These are phyloP conservation scores for Piaya cayana DNA, from an alignment of 2,113 vertebrate species.

Conservation along the genomic window DNA sequence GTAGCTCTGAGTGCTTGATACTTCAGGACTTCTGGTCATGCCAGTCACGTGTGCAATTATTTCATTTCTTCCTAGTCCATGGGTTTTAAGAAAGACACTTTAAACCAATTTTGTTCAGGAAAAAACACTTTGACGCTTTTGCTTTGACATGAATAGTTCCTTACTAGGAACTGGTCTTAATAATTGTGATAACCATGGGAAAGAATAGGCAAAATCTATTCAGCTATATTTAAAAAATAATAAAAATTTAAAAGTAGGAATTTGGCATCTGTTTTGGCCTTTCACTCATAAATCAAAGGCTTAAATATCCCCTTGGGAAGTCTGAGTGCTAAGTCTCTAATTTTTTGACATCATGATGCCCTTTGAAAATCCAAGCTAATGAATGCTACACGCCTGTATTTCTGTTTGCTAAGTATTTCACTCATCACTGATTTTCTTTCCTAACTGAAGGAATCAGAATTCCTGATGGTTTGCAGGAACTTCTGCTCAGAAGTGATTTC, in stretches of 20 bases:
- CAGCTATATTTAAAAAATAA: background rate
- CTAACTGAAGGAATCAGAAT: background rate
- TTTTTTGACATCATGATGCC: background rate
- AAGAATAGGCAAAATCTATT: background rate
- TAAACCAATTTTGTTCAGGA: background rate
- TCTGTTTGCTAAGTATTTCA: background rate
- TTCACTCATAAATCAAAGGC: background rate
- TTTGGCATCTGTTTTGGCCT: background rate
- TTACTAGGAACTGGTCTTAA: background rate
- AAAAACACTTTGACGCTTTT: background rate
- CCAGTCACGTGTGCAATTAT: background rate
- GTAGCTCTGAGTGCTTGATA: background rate
- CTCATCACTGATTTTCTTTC: background rate
- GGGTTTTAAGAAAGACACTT: background rate
- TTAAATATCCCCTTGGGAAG: background rate
- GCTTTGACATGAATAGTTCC: background rate
- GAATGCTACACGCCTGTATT: background rate
- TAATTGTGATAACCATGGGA: background rate
- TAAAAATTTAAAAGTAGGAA: accelerated
- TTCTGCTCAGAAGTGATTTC: background rate
- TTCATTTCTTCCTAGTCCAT: background rate
- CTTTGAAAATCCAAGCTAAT: background rate
- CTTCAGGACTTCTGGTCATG: background rate
- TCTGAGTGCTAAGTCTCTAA: background rate
- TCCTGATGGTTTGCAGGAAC: background rate